Conservation (phyloP, 1,140 invertebrate genomes). For the Eufriesea mexicana region DNA sequence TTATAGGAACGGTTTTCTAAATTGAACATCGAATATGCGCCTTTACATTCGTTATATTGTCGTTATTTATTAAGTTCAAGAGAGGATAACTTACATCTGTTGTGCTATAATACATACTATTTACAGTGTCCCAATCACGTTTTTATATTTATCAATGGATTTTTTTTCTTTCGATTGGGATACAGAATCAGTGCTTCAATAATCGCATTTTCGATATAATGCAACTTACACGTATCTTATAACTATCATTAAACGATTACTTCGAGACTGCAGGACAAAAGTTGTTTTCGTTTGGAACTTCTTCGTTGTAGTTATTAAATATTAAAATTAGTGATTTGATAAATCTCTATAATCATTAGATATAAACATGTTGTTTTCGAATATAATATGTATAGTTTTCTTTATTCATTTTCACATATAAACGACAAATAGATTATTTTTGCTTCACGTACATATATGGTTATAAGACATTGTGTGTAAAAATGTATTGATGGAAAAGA, state of each 20-base stretch:
- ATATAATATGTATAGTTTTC: neutral
- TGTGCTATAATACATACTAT: constrained; percentile 78
- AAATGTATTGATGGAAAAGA: constrained; percentile 20
- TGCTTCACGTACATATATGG: neutral
- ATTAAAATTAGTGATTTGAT: constrained; percentile 17
- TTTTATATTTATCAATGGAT: constrained; percentile 37
- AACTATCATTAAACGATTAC: constrained; percentile 60
- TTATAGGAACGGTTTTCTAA: constrained; percentile 45
- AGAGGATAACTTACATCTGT: constrained; percentile 77
- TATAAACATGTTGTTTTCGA: constrained; percentile 12
- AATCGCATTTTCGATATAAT: constrained; percentile 34
- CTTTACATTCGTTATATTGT: constrained; percentile 73
- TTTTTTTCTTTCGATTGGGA: constrained; percentile 35
- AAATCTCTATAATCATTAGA: constrained; percentile 15
- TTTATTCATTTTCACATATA: neutral
- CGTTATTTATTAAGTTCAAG: constrained; percentile 79
- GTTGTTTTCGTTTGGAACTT: constrained; percentile 47
- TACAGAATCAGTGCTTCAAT: constrained; percentile 27
- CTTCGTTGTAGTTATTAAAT: constrained; percentile 41
- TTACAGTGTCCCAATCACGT: constrained; percentile 66
- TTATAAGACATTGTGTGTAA: neutral
- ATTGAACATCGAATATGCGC: constrained; percentile 48
- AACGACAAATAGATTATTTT: neutral
- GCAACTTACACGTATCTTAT: constrained; percentile 62
- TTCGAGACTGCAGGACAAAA: constrained; percentile 60